Evolutionary conservation across 1,140 invertebrate genomes (phyloP), one percentile per base, ranked within the genome.

Genomic region (Drosophila mayri): DNA sequence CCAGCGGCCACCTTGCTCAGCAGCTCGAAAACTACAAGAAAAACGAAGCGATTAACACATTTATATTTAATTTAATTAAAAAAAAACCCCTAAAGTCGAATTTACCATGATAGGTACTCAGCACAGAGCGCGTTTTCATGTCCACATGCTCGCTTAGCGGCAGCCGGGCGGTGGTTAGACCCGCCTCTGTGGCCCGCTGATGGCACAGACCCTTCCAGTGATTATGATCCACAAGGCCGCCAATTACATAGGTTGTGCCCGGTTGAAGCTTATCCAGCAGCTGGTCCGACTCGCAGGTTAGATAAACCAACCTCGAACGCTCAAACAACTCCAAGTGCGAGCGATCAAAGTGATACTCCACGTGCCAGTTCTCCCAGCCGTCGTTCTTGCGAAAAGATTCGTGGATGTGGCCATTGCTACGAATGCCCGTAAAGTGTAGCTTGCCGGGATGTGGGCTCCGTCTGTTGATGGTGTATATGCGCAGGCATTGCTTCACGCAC

Each of bases 201-300:
- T 97, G 95, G 93, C 98, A 99, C 18, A 98, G 91, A 8, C 98
- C 98, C 96, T 99, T 99, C 80, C 99, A 96, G 77, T 96, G 94
- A 94, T 99, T 99, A 92, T 99, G 99, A 94, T 99, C 99, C 1
- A 99, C 98, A 18, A 99, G 93, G 54, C 98, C 99, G 46, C 99
- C 99, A 93, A 99, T 99, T 43, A 99, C 95, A 90, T 99, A 99
- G 44, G 96, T 95, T 92, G 96, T 96, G 65, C 96, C 94, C 16
- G 96, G 94, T 76, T 97, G 95, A 68, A 99, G 93, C 52, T 94
- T 93, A 58, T 95, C 94, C 60, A 99, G 94, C 4, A 98, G 93
- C 94, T 98, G 98, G 55, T 97, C 95, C 5, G 98, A 99, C 92
- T 99, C 99, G 92, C 98, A 98, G 22, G 97, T 97, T 55, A 99